Evolutionary conservation across 2,888 invertebrate species (phyloP).

Genomic region (Ephialtes manifestator): DNA sequence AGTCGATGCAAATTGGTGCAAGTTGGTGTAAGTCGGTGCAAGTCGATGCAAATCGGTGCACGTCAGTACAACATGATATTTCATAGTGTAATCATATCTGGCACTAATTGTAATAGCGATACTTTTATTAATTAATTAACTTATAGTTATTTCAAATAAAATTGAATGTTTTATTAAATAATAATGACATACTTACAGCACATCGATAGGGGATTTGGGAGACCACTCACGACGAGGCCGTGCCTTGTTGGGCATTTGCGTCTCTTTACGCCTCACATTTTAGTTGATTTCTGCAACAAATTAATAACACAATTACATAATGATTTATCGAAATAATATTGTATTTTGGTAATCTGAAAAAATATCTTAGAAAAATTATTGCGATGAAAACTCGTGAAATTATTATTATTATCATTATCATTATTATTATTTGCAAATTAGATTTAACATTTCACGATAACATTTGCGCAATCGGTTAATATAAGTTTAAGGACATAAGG

Average conservation of each 20-base stretch:
- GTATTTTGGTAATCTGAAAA: not conserved
- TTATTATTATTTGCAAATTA: too few relatives aligned
- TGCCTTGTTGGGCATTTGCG: constrained; percentile 82
- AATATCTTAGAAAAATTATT: not conserved
- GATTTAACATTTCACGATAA: too few relatives aligned
- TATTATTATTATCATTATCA: too few relatives aligned
- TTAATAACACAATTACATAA: not conserved
- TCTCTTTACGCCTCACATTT: constrained; percentile 78
- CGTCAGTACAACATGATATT: too few relatives aligned
- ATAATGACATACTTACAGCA: constrained; percentile 79
- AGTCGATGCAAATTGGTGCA: too few relatives aligned
- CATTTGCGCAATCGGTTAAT: too few relatives aligned
- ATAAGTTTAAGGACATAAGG: too few relatives aligned
- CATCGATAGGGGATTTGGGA: constrained; percentile 83
- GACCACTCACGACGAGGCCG: constrained; percentile 84
- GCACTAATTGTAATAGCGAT: too few relatives aligned
- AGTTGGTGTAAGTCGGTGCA: too few relatives aligned
- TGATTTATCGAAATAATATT: not conserved
- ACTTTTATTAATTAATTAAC: not conserved
- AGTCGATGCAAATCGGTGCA: too few relatives aligned
- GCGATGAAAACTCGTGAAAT: not conserved
- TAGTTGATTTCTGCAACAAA: constrained; percentile 73
- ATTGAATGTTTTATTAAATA: not conserved
- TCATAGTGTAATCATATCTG: too few relatives aligned
- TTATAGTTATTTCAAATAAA: too few relatives aligned